A percentile compares a stretch with the other conserved stretches of the same genome.
These are phyloP conservation scores for Acanthis flammea DNA, from an alignment of 2,797 vertebrate species.

Conservation along the genomic window DNA sequence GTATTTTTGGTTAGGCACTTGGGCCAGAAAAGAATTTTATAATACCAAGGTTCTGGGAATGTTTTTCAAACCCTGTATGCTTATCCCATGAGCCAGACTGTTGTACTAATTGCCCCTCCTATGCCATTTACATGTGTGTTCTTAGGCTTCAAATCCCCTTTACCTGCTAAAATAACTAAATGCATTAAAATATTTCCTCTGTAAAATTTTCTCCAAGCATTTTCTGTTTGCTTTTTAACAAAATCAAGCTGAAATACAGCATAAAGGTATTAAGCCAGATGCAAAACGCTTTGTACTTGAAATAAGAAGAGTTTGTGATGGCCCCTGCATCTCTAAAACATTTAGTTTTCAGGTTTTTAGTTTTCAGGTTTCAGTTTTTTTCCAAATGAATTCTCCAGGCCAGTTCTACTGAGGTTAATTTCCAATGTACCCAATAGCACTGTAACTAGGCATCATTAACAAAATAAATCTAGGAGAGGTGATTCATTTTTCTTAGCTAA, in stretches of 20 bases:
- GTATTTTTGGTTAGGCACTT: not conserved
- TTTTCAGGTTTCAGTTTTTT: not conserved
- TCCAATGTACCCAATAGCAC: not conserved
- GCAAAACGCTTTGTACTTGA: not conserved
- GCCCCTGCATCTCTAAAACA: not conserved
- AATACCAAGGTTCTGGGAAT: not conserved
- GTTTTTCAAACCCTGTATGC: not conserved
- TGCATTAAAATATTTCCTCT: not conserved
- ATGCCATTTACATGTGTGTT: not conserved
- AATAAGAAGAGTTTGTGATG: not conserved
- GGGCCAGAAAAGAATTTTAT: not conserved
- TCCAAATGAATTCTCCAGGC: not conserved
- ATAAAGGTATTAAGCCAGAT: not conserved
- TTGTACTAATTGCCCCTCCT: not conserved
- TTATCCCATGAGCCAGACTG: not conserved
- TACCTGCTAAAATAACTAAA: not conserved
- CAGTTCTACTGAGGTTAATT: not conserved
- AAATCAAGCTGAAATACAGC: not conserved
- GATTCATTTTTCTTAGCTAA: not conserved
- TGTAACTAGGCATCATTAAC: not conserved
- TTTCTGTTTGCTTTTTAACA: not conserved
- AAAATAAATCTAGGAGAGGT: conserved; percentile 2
- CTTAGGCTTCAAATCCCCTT: not conserved
- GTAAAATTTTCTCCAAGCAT: not conserved
- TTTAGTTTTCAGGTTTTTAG: not conserved